phyloP scores from a whole-genome alignment of 37 sponge, comb jelly and placozoan species.

The Eunapius fragilis region DNA sequence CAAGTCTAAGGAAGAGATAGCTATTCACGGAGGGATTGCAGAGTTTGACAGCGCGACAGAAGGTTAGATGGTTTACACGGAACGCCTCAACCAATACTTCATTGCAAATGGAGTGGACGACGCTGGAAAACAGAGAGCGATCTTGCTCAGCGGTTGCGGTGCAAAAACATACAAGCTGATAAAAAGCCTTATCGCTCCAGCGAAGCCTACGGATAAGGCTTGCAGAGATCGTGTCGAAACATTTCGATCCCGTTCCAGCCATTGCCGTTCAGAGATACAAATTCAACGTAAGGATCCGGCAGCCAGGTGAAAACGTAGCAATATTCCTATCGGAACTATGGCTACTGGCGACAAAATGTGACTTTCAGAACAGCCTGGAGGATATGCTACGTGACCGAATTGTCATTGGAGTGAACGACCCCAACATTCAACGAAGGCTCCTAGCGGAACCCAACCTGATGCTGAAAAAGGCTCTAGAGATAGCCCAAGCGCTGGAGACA shows the following conservation, averaged over 20 bases:
- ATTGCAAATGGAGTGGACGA: conserved; percentile 37
- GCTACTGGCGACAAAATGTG: conserved; percentile 13
- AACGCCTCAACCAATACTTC: conserved; percentile 23
- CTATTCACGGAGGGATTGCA: background rate
- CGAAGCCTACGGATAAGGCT: conserved; percentile 1
- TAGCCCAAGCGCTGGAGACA: background rate
- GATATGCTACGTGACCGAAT: conserved; percentile 28
- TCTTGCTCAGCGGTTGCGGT: conserved; percentile 36
- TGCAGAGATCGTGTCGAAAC: conserved; percentile 7
- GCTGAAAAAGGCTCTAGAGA: background rate
- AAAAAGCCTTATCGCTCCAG: conserved; percentile 7
- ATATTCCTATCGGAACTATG: conserved; percentile 8
- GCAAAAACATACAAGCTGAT: conserved; percentile 19
- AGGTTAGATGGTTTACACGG: conserved; percentile 20
- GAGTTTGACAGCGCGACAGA: conserved; percentile 1
- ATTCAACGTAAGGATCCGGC: conserved; percentile 25
- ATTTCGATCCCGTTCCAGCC: conserved; percentile 20
- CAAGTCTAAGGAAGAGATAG: background rate
- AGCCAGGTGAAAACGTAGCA: conserved; percentile 14
- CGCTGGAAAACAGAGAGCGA: conserved; percentile 26
- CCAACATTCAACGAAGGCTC: background rate
- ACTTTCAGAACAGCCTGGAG: background rate
- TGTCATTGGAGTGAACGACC: conserved; percentile 22
- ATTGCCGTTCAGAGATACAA: conserved; percentile 20
- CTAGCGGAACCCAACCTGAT: conserved; percentile 17